Evolutionary conservation across 2,888 invertebrate species (phyloP).

Genomic region (Lycophotia porphyrea): DNA sequence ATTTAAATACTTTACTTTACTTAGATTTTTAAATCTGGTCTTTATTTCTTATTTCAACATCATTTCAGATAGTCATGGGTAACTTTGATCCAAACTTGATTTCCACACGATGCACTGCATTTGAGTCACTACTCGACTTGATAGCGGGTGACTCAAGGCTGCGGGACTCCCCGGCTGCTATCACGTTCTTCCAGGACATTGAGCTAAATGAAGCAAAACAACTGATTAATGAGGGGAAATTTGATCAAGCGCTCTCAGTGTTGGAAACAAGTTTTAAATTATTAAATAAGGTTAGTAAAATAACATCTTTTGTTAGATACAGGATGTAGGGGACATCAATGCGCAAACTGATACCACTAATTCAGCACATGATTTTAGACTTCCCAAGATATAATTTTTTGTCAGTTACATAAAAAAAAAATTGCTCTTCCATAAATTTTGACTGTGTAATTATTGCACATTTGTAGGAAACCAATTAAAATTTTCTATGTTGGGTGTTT

Average conservation of each 20-base stretch:
- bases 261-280: conserved; percentile 93
- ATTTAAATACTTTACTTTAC: background rate
- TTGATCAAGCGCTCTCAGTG: conserved; percentile 91
- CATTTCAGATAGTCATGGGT: conserved; percentile 90
- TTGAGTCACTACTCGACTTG: conserved; percentile 91
- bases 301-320: background rate
- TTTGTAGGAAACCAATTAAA: background rate
- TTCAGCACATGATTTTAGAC: background rate
- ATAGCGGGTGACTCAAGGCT: conserved; percentile 90
- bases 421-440: background rate
- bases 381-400: background rate
- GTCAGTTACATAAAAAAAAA: background rate
- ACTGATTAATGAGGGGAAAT: conserved; percentile 90
- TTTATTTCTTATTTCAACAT: background rate
- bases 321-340: background rate
- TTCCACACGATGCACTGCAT: conserved; percentile 91
- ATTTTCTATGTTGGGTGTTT: background rate
- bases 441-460: background rate
- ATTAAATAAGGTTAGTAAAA: conserved; percentile 85
- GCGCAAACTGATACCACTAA: background rate
- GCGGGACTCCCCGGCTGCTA: conserved; percentile 89
- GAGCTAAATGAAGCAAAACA: conserved; percentile 91
- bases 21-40: background rate
- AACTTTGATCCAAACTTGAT: conserved; percentile 93
- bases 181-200: conserved; percentile 92